Conservation (phyloP, 2,797 vertebrate species). For the Nyctalus aviator region DNA sequence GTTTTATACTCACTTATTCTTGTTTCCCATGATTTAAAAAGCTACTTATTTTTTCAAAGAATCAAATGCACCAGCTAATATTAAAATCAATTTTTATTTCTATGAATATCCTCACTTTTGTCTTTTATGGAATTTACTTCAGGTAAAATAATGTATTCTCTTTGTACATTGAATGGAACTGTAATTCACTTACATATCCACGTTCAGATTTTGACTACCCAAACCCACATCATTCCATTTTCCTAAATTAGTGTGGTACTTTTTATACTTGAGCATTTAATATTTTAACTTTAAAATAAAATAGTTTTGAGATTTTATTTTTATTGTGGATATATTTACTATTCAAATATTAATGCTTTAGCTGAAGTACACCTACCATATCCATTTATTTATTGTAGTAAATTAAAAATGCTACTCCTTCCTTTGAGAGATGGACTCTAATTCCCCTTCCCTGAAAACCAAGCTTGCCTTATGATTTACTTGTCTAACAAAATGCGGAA, state of each 20-base stretch:
- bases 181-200: neutral
- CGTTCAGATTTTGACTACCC: neutral
- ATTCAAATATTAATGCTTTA: neutral
- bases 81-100: conserved; percentile 17
- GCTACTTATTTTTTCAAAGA: neutral
- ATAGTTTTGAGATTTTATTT: conserved; percentile 2
- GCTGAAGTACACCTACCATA: neutral
- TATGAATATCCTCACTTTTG: conserved; percentile 42
- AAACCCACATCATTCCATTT: neutral
- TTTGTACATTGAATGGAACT: neutral
- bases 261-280: neutral
- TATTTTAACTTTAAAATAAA: neutral
- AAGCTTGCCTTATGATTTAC: neutral
- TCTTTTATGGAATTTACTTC: conserved; percentile 38
- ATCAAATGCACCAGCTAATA: neutral
- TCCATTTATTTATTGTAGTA: neutral
- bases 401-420: neutral
- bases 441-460: neutral
- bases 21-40: neutral
- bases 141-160: neutral
- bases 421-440: neutral
- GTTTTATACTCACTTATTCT: neutral
- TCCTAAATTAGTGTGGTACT: neutral
- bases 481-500: neutral
- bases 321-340: neutral